These are phyloP conservation scores for Zelleria hepariella DNA, from an alignment of 2,888 invertebrate genomes.

Conservation along the genomic window DNA sequence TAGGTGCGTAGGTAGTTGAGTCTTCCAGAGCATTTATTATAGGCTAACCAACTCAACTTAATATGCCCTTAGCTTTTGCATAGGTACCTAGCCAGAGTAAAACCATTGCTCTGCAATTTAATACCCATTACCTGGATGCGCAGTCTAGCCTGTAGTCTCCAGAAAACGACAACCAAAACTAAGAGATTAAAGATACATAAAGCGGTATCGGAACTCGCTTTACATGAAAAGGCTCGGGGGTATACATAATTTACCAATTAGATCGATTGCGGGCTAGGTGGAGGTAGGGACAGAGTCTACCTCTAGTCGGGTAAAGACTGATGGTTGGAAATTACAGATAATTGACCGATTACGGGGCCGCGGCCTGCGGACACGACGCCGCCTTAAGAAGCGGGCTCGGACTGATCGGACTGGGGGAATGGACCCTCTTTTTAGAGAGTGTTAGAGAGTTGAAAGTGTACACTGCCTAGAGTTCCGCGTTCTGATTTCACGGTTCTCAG, in stretches of 20 bases:
- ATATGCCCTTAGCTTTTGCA: too few relatives aligned
- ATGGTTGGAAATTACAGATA: slow-evolving; percentile 69
- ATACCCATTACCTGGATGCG: background rate
- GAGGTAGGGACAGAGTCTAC: slow-evolving; percentile 33
- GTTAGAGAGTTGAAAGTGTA: too few relatives aligned
- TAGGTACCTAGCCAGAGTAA: too few relatives aligned
- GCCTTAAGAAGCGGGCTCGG: background rate
- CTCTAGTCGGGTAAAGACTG: slow-evolving; percentile 55
- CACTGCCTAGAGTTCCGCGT: too few relatives aligned
- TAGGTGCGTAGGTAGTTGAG: too few relatives aligned
- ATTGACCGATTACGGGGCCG: slow-evolving; percentile 57
- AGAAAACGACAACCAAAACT: background rate
- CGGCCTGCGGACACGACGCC: slow-evolving; percentile 34
- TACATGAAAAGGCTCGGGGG: slow-evolving; percentile 17
- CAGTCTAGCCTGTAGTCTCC: background rate
- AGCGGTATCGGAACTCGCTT: slow-evolving; percentile 2
- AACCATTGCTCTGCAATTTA: background rate
- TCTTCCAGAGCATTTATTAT: too few relatives aligned
- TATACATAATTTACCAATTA: slow-evolving; percentile 56
- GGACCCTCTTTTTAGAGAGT: background rate
- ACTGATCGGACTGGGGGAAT: slow-evolving; percentile 2
- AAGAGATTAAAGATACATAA: background rate
- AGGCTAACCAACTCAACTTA: too few relatives aligned
- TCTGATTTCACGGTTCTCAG: too few relatives aligned
- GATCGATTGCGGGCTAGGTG: slow-evolving; percentile 51